Conservation (phyloP, 2,888 invertebrate genomes). For the Drosophila picticornis region DNA sequence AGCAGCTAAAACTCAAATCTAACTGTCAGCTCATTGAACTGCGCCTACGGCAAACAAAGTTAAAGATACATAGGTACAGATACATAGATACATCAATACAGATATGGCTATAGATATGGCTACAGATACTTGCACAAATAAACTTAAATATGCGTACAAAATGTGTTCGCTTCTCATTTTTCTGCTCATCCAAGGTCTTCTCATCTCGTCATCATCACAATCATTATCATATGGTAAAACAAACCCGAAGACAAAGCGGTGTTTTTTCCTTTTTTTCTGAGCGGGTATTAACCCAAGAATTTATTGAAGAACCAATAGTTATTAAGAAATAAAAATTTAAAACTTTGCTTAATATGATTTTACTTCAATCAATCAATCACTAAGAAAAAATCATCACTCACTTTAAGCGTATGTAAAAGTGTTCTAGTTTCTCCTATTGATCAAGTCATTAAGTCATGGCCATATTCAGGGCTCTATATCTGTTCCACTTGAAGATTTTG, state of each 20-base stretch:
- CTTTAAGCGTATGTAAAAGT: not conserved
- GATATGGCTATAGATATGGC: conserved; percentile 3
- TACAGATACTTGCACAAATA: conserved; percentile 12
- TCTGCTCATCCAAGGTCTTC: conserved; percentile 42
- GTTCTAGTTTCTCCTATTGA: conserved; percentile 48
- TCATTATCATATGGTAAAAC: conserved; percentile 24
- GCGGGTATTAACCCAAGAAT: conserved; percentile 13
- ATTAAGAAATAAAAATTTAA: not conserved
- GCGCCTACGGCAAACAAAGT: conserved; percentile 53
- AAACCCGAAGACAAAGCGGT: conserved; percentile 35
- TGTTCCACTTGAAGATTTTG: conserved; percentile 3
- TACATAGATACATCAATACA: not conserved
- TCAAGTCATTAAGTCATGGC: conserved; percentile 13
- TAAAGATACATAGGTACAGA: not conserved
- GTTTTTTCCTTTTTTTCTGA: not conserved
- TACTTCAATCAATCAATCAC: conserved; percentile 1
- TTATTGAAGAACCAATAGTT: conserved; percentile 5
- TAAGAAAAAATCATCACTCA: not conserved
- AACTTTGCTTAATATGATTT: not conserved
- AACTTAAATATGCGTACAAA: conserved; percentile 29
- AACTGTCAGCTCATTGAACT: conserved; percentile 72
- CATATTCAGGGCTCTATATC: conserved; percentile 14
- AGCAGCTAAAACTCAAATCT: conserved; percentile 53
- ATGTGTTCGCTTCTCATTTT: conserved; percentile 21
- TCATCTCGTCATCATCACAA: conserved; percentile 16